phyloP scores from a whole-genome alignment of 2,888 invertebrate species.

The Kuschelorhynchus macadamiae region DNA sequence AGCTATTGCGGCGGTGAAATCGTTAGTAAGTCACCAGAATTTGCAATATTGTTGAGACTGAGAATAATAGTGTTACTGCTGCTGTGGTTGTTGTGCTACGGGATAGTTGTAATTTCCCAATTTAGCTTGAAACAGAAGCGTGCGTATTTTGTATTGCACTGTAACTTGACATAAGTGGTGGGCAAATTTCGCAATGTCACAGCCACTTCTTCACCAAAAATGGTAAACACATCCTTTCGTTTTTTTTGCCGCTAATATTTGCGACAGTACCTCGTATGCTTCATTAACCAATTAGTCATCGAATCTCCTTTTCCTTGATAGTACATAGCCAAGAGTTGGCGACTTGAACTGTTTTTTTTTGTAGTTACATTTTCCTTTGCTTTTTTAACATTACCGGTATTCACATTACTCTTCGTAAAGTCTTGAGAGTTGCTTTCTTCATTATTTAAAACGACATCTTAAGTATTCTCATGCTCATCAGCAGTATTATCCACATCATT shows the following conservation, averaged over 20 bases:
- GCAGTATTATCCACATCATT: slow-evolving; percentile 37
- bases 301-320: slow-evolving; percentile 2
- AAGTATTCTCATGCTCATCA: slow-evolving; percentile 25
- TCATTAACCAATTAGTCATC: not conserved
- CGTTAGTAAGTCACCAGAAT: slow-evolving; percentile 34
- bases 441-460: slow-evolving; percentile 40
- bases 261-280: slow-evolving; percentile 3
- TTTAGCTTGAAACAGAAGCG: slow-evolving; percentile 22
- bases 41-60: slow-evolving; percentile 2
- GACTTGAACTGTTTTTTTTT: slow-evolving; percentile 6
- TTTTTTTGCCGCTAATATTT: slow-evolving; percentile 2
- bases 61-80: slow-evolving; percentile 35
- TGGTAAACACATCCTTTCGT: not conserved
- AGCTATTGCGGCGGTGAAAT: slow-evolving; percentile 28
- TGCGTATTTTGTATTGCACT: slow-evolving; percentile 3
- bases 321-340: not conserved
- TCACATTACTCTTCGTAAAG: too few relatives aligned
- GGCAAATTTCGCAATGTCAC: slow-evolving; percentile 10
- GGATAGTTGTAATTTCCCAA: slow-evolving; percentile 34
- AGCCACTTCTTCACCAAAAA: not conserved
- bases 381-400: too few relatives aligned
- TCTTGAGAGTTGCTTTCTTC: slow-evolving; percentile 22
- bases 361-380: too few relatives aligned
- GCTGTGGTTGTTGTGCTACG: slow-evolving; percentile 40
- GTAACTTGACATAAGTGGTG: slow-evolving; percentile 3